Base-by-base conservation (phyloP, 2,797 vertebrate genomes). In the Lophotriccus pileatus region DNA sequence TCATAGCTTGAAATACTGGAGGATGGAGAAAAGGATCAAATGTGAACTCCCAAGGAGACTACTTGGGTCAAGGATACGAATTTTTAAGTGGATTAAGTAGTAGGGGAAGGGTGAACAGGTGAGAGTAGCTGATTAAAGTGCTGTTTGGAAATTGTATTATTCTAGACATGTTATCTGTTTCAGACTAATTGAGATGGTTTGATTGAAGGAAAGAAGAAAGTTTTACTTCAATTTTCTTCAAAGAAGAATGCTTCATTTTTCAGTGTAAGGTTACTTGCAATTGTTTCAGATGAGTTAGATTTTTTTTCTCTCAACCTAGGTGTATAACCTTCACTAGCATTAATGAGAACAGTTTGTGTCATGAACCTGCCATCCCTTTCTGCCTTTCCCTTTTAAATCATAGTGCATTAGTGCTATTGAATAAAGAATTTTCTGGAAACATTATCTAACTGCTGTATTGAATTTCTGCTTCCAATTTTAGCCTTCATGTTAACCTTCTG, bases 21-120 rank as follows among this genome's bases (percentile, higher is more conserved):
- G 58, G 18, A 84, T 85, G 30, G 76, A 62, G 95, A 91, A 91
- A 55, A 46, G 58, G 76, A 68, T 94, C 87, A 79, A 88, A 89
- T 84, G 63, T 68, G 77, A 95, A 52, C 28, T 92, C 91, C 84
- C 68, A 34, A 50, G 43, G 47, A 81, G 75, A 79, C 69, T 79
- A 43, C 9, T 83, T 23, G 73, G 64, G 84, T 95, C 64, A 89
- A 90, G 83, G 80, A 76, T 47, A 2, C 66, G 68, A 73, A 73
- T 92, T 93, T 44, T 92, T 85, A 91, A 92, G 52, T 90, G 59
- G 55, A 79, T 94, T 96, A 85, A 94, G 62, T 80, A 60, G 82
- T 84, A 68, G 41, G 91, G 89, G 30, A 90, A 84, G 37, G 16
- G 58, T 75, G 82, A 96, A 95, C 68, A 89, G 64, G 78, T 91